Conservation (phyloP, 2,797 vertebrate genomes). For the Lutjanus argentimaculatus region DNA sequence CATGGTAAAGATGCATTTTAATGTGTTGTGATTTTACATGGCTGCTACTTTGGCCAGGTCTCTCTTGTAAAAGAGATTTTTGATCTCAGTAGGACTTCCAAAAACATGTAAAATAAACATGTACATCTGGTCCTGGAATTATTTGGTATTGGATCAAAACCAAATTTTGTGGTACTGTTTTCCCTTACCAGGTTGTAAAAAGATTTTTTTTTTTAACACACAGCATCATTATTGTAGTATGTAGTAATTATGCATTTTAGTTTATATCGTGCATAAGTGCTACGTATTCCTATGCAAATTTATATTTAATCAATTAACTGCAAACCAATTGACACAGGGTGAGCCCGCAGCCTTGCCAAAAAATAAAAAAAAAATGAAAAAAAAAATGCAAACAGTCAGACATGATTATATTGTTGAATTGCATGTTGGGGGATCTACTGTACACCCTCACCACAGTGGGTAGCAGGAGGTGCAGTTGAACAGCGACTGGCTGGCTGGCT, state of each 20-base stretch:
- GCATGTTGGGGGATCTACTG: conserved; percentile 24
- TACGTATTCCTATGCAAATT: conserved; percentile 15
- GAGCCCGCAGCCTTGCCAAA: background rate
- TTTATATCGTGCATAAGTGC: conserved; percentile 11
- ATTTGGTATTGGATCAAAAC: too few species aligned
- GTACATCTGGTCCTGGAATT: too few species aligned
- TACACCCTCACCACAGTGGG: conserved; percentile 18
- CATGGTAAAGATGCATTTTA: too few species aligned
- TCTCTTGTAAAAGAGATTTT: too few species aligned
- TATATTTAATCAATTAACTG: conserved; percentile 36
- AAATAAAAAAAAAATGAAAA: background rate
- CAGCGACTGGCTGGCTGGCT: conserved; percentile 54
- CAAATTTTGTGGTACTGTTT: too few species aligned
- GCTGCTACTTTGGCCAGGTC: too few species aligned
- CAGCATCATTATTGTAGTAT: background rate
- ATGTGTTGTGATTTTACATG: too few species aligned
- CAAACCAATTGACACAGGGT: conserved; percentile 21
- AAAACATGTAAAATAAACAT: too few species aligned
- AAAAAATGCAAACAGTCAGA: background rate
- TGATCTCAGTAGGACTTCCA: too few species aligned
- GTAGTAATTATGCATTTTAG: conserved; percentile 18
- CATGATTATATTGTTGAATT: conserved; percentile 21
- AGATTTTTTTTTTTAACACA: background rate
- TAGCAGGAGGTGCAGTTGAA: conserved; percentile 70
- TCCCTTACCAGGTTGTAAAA: background rate